These are phyloP conservation scores for Paradoxurus hermaphroditus DNA, from an alignment of 2,113 vertebrate genomes.

Conservation along the genomic window DNA sequence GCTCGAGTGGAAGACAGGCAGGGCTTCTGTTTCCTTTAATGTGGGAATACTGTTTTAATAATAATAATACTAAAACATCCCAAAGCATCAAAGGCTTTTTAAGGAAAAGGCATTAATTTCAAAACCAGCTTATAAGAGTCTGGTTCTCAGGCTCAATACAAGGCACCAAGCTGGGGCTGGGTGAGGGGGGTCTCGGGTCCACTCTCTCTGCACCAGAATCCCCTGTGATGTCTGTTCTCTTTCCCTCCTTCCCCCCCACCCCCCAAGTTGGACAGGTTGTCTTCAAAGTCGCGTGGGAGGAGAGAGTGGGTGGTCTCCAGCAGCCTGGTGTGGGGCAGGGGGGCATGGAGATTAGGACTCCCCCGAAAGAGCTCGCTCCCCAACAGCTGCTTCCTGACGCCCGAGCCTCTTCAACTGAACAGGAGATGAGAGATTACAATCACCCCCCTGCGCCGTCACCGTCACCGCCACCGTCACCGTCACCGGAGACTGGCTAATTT, in stretches of 20 bases:
- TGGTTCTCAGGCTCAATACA: neutral
- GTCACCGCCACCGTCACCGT: neutral
- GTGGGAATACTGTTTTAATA: neutral
- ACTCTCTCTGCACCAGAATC: too few relatives aligned
- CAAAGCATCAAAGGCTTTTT: slow-evolving; percentile 53
- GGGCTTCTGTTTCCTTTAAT: neutral
- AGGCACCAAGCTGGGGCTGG: neutral
- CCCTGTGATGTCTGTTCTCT: neutral
- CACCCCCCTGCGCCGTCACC: too few relatives aligned
- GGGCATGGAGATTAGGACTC: neutral
- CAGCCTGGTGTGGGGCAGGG: neutral
- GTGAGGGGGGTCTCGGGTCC: neutral
- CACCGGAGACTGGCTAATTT: neutral
- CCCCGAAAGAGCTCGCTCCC: neutral
- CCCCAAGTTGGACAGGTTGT: neutral
- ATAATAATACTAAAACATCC: neutral
- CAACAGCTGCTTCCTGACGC: slow-evolving; percentile 63
- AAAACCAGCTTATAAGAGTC: neutral
- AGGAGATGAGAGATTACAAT: neutral
- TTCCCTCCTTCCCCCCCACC: neutral
- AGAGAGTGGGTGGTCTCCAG: neutral
- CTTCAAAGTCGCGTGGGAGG: neutral
- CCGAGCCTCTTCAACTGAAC: neutral
- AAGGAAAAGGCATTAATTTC: slow-evolving; percentile 40
- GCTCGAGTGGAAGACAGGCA: neutral